These are phyloP conservation scores for Epirrhoe alternata DNA, from an alignment of 2,888 invertebrate species.

Conservation along the genomic window DNA sequence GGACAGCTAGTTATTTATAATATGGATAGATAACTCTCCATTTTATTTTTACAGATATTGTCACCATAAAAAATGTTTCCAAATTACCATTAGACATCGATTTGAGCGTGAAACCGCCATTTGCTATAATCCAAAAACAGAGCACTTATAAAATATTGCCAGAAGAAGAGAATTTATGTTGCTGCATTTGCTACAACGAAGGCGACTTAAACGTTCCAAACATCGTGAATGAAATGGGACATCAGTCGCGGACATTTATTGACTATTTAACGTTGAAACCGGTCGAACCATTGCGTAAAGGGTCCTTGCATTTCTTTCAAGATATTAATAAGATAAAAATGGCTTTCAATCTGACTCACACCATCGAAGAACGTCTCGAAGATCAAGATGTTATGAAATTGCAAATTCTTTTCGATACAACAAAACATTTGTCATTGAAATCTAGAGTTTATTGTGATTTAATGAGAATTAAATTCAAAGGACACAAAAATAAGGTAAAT, in stretches of 20 bases:
- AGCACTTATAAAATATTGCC: constrained; percentile 66
- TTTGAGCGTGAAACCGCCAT: constrained; percentile 78
- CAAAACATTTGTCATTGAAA: constrained; percentile 70
- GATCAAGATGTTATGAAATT: constrained; percentile 77
- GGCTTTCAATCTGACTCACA: constrained; percentile 71
- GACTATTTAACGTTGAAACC: constrained; percentile 73
- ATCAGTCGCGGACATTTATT: constrained; percentile 62
- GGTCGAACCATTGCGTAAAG: constrained; percentile 64
- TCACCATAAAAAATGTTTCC: constrained; percentile 83
- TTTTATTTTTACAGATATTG: constrained; percentile 71
- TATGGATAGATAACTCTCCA: background rate
- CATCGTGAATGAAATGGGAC: constrained; percentile 58
- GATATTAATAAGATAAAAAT: constrained; percentile 77
- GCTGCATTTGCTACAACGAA: constrained; percentile 71
- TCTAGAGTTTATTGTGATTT: constrained; percentile 72
- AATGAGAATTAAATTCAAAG: constrained; percentile 73
- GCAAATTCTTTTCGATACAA: constrained; percentile 76
- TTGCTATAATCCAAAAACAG: constrained; percentile 73
- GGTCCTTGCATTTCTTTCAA: constrained; percentile 71
- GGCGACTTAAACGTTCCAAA: constrained; percentile 66
- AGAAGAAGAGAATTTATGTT: constrained; percentile 67
- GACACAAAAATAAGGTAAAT: constrained; percentile 76
- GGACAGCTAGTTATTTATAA: too few relatives aligned
- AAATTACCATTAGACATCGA: constrained; percentile 78
- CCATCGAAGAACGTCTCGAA: constrained; percentile 69